These are phyloP conservation scores for Coturnix japonica DNA, from an alignment of 2,113 vertebrate genomes.

Conservation along the genomic window DNA sequence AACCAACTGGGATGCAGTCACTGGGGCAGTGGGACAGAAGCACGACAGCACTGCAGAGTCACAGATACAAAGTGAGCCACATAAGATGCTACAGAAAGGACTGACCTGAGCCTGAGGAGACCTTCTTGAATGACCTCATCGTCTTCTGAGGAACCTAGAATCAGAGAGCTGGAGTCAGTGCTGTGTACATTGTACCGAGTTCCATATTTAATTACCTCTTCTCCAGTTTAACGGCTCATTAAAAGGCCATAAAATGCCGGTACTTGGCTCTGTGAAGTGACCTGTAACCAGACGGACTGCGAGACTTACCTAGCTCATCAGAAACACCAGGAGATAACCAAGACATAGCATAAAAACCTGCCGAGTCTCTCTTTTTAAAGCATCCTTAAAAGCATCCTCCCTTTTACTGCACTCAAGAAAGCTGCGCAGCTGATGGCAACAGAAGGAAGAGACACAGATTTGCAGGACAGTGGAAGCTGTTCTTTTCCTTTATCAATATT, in stretches of 20 bases:
- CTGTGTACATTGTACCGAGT: constrained; percentile 40
- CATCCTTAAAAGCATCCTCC: not conserved
- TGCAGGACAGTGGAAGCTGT: constrained; percentile 52
- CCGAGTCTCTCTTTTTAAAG: not conserved
- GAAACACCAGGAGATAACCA: constrained; percentile 53
- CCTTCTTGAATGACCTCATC: constrained; percentile 84
- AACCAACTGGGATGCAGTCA: not conserved
- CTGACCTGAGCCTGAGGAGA: constrained; percentile 85
- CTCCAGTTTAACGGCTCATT: constrained; percentile 75
- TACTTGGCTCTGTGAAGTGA: constrained; percentile 71
- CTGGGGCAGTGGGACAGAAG: not conserved
- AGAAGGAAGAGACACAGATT: constrained; percentile 53
- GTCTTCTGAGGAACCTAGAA: constrained; percentile 85
- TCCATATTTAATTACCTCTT: constrained; percentile 76
- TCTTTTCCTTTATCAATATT: constrained; percentile 73
- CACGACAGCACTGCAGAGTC: not conserved
- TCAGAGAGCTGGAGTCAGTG: constrained; percentile 82
- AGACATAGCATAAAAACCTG: constrained; percentile 6
- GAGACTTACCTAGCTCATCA: constrained; percentile 70
- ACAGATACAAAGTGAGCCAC: not conserved
- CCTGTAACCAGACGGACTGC: constrained; percentile 67
- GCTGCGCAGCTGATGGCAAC: not conserved
- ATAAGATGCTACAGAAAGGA: constrained; percentile 52
- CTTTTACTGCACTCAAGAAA: constrained; percentile 6
- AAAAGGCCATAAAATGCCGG: constrained; percentile 73